A percentile compares a stretch with the other conserved stretches of the same genome.
These are phyloP conservation scores for Cinclus cinclus DNA, from an alignment of 2,113 vertebrate genomes.

Conservation along the genomic window DNA sequence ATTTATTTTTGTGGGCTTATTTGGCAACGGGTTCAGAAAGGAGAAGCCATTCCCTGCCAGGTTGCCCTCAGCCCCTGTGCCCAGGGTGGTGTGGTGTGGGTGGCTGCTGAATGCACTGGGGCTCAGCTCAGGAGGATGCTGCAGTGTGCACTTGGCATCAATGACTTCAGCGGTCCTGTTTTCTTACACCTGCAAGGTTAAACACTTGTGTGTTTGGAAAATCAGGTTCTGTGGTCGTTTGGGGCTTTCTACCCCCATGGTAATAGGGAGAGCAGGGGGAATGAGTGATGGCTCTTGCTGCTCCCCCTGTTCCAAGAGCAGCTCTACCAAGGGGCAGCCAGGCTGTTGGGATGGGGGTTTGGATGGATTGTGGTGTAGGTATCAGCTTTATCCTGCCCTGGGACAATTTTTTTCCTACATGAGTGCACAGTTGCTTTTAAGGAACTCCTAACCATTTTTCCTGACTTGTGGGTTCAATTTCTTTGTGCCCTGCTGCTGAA, in stretches of 20 bases:
- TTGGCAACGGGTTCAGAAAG: background rate
- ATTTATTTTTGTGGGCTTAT: background rate
- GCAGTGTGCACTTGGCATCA: background rate
- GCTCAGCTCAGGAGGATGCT: background rate
- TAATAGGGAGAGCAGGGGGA: background rate
- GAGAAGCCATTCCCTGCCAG: background rate
- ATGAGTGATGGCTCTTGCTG: fast-evolving
- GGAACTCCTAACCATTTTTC: background rate
- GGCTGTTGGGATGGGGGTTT: background rate
- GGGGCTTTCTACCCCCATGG: background rate
- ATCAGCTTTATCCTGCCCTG: background rate
- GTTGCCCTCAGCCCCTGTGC: background rate
- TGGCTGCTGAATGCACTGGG: background rate
- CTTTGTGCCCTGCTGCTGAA: constrained; percentile 37
- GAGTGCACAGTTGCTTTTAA: background rate
- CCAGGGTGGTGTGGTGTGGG: background rate
- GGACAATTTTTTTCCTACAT: background rate
- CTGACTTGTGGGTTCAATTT: background rate
- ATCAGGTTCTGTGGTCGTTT: background rate
- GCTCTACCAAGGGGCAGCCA: fast-evolving
- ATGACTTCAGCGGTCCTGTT: background rate
- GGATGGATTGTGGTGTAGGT: background rate
- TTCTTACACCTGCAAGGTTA: background rate
- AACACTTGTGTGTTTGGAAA: background rate
- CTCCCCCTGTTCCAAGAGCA: background rate